Base-by-base conservation (phyloP, 1,140 invertebrate genomes). In the Pogonomyrmex californicus region DNA sequence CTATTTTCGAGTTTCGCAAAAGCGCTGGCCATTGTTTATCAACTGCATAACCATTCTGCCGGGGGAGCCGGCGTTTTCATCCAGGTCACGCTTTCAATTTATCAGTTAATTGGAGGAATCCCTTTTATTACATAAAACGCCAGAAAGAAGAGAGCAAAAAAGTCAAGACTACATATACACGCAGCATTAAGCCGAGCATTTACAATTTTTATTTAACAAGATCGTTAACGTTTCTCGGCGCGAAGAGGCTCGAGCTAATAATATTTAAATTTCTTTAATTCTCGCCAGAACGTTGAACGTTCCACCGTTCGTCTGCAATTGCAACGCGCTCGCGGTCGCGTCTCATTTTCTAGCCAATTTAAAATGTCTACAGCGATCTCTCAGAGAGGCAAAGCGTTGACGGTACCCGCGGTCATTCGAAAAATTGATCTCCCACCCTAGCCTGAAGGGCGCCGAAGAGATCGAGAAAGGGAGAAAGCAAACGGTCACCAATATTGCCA, bases 401-500 rank as follows among this genome's bases (percentile, higher is more conserved):
- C 41, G 38, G 47, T 12, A 60, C 23, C 9, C 33, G 49, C 66
- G 51, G 51, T 30, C 12, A 83, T 73, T 75, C 54, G 68, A 75
- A 83, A 83, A 60, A 83, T 75, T 83, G 79, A 47, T 62, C 0
- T 75, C 56, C 7, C 79, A 38, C 17, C 5, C 30, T 17, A 23
- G 23, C 4, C 12, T 14, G 12, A 33, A 49, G 54, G 12, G 54
- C 23, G 1, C 3, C 36, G 17, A 23, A 60, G 54, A 83, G 49
- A 41, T 62, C 38, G 36, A 23, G 41, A 68, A 1, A n/a, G n/a
- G 30, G n/a, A 49, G 38, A 36, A n/a, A 33, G 41, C 56, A 47
- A 60, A 83, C 33, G 68, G 68, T 10, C 38, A 60, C 44, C 79
- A 33, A 73, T 83, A 83, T 83, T 75, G 79, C 79, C 44, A 5